Conservation (phyloP, 2,113 vertebrate genomes). For the Sporophila hypoxantha region DNA sequence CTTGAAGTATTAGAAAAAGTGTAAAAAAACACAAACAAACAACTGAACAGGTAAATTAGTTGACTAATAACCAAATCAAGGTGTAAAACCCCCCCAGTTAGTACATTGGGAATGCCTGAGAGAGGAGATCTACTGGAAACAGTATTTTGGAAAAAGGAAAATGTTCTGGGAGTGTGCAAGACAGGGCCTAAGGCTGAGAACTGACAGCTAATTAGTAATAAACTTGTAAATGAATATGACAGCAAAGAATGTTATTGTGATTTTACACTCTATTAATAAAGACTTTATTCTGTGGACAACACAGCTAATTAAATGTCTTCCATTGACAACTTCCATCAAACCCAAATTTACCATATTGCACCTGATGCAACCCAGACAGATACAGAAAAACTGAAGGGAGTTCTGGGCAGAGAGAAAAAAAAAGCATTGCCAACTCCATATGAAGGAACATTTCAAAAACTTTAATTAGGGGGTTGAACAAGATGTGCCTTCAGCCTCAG, state of each 20-base stretch:
- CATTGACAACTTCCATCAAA: background rate
- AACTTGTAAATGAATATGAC: background rate
- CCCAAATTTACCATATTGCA: background rate
- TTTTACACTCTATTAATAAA: background rate
- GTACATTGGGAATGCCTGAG: background rate
- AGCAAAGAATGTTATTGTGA: background rate
- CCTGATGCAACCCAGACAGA: background rate
- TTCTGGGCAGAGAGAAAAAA: background rate
- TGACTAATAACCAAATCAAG: background rate
- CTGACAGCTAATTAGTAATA: conserved; percentile 1
- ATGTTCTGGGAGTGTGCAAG: background rate
- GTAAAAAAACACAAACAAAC: background rate
- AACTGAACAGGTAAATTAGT: background rate
- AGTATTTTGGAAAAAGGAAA: background rate
- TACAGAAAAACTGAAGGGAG: background rate
- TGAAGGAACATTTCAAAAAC: background rate
- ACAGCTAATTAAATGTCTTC: background rate
- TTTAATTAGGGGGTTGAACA: background rate
- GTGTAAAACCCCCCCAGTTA: rapidly evolving
- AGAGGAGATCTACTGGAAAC: background rate
- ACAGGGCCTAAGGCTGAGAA: background rate
- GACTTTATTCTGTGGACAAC: background rate
- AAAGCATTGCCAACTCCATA: background rate
- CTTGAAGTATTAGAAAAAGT: background rate
- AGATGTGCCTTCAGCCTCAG: background rate